A percentile compares a stretch with the other conserved stretches of the same genome.
Conservation (phyloP, 1,140 invertebrate genomes). For the Dufourea novaeangliae region DNA sequence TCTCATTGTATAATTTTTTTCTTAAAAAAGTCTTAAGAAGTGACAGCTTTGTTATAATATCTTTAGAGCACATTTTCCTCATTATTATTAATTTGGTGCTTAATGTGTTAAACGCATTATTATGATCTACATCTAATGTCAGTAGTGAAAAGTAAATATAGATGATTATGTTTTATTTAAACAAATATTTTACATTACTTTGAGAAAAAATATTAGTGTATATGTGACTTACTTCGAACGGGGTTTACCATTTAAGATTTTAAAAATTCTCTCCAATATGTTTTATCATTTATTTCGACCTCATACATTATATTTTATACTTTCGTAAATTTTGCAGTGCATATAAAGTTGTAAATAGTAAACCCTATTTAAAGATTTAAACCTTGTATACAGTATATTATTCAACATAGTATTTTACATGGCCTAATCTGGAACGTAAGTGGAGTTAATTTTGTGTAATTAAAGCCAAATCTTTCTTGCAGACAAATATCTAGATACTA, state of each 20-base stretch:
- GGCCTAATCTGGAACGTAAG: slow-evolving; percentile 50
- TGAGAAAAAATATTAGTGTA: too few relatives aligned
- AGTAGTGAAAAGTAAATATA: slow-evolving; percentile 4
- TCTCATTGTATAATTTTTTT: background rate
- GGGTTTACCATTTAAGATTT: background rate
- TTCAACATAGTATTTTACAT: slow-evolving; percentile 18
- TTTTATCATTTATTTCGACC: background rate
- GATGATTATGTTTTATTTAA: background rate
- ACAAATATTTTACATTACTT: too few relatives aligned
- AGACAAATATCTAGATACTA: slow-evolving; percentile 81
- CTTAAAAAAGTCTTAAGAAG: background rate
- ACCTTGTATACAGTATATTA: slow-evolving; percentile 11
- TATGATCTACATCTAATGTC: background rate
- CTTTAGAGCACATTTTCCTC: slow-evolving; percentile 13
- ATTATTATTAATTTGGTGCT: slow-evolving; percentile 14
- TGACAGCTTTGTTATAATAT: slow-evolving; percentile 37
- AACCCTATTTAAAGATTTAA: slow-evolving; percentile 6
- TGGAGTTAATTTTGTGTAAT: slow-evolving; percentile 67
- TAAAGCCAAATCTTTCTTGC: slow-evolving; percentile 80
- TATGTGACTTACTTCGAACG: background rate
- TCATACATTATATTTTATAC: background rate
- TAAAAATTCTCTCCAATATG: background rate
- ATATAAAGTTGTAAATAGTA: background rate
- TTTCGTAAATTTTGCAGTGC: too few relatives aligned
- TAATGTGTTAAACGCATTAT: slow-evolving; percentile 39